Base-by-base conservation (phyloP, 2,797 vertebrate species). In the Pipistrellus pygmaeus region DNA sequence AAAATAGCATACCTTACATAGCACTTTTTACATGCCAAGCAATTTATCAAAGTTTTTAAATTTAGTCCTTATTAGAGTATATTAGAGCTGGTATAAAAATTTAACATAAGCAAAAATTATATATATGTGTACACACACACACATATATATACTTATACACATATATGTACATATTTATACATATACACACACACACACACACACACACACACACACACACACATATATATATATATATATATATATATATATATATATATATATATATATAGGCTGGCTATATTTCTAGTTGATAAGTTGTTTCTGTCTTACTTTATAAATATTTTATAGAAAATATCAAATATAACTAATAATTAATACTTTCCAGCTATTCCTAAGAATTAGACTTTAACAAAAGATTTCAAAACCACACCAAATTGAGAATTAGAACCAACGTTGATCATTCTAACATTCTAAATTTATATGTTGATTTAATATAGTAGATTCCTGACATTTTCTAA, bases 381-480 rank as follows among this genome's bases (percentile, higher is more conserved):
- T 53, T 72, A 90, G 12, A 69, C 84, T 92, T 89, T 84, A 80
- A 72, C 11, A 14, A 93, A 89, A 84, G 35, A 78, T 78, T 87
- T 85, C 21, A 60, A 87, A 95, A 66, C 6, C 6, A 91, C 18
- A 44, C 10, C 82, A 89, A 87, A 44, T 10, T 44, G 27, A 85
- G 77, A 87, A 88, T 92, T 51, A 84, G 86, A 91, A 94, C 55
- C 5, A 85, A 30, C 0, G 4, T 20, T 89, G 21, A 80, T 76
- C 84, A 84, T 80, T 89, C 55, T 86, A 82, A 95, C 44, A 9
- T 81, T 85, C 48, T 35, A 41, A 92, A 93, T 89, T 84, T 95
- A 94, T 95, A 93, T 81, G 84, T 35, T 91, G 60, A 86, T 72
- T 95, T 78, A 94, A 91, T 95, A 66, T 77, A 91, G 62, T 53